These are phyloP conservation scores for Pollenia amentaria DNA, from an alignment of 2,888 invertebrate genomes.

Conservation along the genomic window DNA sequence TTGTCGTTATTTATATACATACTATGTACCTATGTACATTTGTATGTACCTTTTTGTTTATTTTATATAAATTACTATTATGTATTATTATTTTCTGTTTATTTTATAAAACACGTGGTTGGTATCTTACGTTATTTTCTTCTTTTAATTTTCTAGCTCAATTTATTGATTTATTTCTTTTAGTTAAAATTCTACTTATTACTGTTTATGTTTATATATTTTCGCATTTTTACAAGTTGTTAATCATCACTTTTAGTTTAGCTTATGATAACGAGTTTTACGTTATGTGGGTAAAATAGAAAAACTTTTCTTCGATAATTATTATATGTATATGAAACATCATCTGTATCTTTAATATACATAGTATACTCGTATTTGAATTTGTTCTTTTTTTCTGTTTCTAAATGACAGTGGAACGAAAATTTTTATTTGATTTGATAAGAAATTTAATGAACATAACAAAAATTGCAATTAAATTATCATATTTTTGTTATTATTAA, in stretches of 20 bases:
- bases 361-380: neutral
- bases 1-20: neutral
- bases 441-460: constrained; percentile 47
- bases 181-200: neutral
- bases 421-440: constrained; percentile 40
- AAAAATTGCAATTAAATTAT: neutral
- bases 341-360: neutral
- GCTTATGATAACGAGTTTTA: neutral
- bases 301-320: neutral
- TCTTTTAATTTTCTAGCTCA: constrained; percentile 5
- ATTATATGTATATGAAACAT: neutral
- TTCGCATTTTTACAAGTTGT: neutral
- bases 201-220: constrained; percentile 1
- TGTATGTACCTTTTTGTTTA: neutral
- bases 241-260: neutral
- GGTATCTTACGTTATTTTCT: constrained; percentile 14
- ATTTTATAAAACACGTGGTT: constrained; percentile 30
- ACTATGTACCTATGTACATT: neutral
- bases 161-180: constrained; percentile 25
- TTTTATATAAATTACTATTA: neutral
- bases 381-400: neutral
- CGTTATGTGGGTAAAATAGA: no score
- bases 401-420: constrained; percentile 39
- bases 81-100: neutral
- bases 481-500: no score